These are phyloP conservation scores for Drosophila leontia DNA, from an alignment of 1,140 invertebrate genomes.

Conservation along the genomic window DNA sequence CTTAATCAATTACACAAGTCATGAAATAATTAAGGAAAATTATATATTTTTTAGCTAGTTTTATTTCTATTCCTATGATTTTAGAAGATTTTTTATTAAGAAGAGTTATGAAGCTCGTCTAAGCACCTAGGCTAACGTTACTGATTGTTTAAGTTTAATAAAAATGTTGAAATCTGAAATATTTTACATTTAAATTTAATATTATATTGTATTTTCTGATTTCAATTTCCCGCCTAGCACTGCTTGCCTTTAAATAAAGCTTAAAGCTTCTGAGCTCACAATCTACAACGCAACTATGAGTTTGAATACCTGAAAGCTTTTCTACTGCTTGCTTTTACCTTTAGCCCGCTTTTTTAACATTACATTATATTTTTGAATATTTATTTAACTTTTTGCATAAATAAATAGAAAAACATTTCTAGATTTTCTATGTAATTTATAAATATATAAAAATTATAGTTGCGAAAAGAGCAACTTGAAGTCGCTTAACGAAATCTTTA, in stretches of 20 bases:
- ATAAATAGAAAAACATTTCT: neutral
- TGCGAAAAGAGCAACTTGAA: neutral
- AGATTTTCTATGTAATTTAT: neutral
- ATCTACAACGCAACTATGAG: neutral
- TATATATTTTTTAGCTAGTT: rapidly evolving
- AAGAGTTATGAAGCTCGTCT: too few relatives aligned
- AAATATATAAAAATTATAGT: neutral
- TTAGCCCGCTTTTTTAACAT: neutral
- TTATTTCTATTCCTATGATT: neutral
- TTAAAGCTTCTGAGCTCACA: neutral
- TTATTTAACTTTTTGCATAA: too few relatives aligned
- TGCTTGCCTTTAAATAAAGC: neutral
- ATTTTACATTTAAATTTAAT: neutral
- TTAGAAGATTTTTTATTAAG: too few relatives aligned
- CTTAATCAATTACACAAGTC: neutral
- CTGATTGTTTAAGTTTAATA: neutral
- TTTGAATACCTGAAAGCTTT: neutral
- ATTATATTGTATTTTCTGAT: neutral
- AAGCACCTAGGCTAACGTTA: too few relatives aligned
- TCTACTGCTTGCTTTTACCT: conserved; percentile 11
- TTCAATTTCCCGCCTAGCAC: conserved; percentile 8
- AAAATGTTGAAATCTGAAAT: neutral
- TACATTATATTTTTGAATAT: too few relatives aligned
- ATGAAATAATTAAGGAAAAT: neutral
- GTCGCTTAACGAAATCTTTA: neutral